Base-by-base conservation (phyloP, 2,113 vertebrate species). In the Myiopsitta monachus region DNA sequence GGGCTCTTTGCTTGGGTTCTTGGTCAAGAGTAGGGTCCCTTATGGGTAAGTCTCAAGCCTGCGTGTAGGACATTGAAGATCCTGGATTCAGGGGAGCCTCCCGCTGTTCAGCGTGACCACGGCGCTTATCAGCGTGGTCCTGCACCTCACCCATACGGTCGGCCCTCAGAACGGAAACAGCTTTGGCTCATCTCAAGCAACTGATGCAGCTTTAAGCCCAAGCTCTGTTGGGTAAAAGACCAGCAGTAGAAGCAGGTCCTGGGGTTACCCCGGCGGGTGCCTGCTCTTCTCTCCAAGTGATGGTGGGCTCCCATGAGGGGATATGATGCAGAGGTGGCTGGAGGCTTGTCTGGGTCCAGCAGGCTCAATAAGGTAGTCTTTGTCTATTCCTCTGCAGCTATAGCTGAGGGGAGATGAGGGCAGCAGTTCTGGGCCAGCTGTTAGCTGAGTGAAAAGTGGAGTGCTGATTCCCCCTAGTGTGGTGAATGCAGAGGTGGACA, bases 391-490 rank as follows among this genome's bases (percentile, higher is more conserved):
- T 31, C 61, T 8, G 27, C 66, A 23, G 38, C n/a, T 47, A 1
- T 15, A 47, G 66, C 70, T 6, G 67, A 36, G 43, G 14, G 39
- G n/a, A 74, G 61, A 0, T 8, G 61, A 43, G 70, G 14, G 31
- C 0, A 0, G 88, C 30, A 1, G 12, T 47, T 64, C 4, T 4
- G 49, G 46, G 51, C n/a, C 49, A 6, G 73, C 83, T 55, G 16
- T 39, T 11, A 0, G 43, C 21, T 39, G 10, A 0, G 46, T 11
- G 83, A 75, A 85, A 7, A 0, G 73, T 88, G 96, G 95, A 96
- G 94, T 94, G 64, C 82, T 97, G 96, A 95, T 95, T 97, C 97
- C 98, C 89, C 88, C 98, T 97, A 90, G 95, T 52, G 98, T 92
- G 83, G 55, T 52, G 80, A 96, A 85, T 1, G 90, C 49, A 2